These are phyloP conservation scores for Tenodera sinensis DNA, from an alignment of 2,888 invertebrate genomes.

Conservation along the genomic window DNA sequence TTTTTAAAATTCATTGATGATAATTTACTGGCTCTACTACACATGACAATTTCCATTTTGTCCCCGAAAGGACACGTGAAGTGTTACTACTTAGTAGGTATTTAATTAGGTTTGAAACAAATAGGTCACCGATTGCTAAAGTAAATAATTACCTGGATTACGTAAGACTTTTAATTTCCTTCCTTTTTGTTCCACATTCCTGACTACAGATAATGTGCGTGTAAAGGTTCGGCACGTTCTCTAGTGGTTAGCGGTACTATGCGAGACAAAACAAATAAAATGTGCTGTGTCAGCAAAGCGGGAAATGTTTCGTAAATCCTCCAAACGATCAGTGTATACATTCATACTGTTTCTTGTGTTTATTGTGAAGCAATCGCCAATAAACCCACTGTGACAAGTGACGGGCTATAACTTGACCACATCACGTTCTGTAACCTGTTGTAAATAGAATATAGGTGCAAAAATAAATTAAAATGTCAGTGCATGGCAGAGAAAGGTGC, in stretches of 20 bases:
- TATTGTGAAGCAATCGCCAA: not conserved
- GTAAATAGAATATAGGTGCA: not conserved
- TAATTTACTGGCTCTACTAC: too few species aligned
- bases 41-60: too few species aligned
- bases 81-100: too few species aligned
- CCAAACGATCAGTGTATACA: not conserved
- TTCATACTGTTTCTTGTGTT: not conserved
- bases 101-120: too few species aligned
- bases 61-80: too few species aligned
- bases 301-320: not conserved
- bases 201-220: too few species aligned
- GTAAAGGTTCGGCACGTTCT: not conserved
- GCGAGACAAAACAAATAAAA: not conserved
- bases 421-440: not conserved
- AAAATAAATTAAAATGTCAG: not conserved
- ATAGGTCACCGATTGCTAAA: too few species aligned
- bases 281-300: not conserved
- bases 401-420: not conserved
- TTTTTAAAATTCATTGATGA: too few species aligned
- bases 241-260: not conserved
- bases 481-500: too few species aligned
- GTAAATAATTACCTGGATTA: too few species aligned
- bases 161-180: too few species aligned
- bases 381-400: not conserved
- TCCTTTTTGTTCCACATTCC: too few species aligned